Base-by-base conservation (phyloP, 2,113 vertebrate genomes). In the Pipa parva region DNA sequence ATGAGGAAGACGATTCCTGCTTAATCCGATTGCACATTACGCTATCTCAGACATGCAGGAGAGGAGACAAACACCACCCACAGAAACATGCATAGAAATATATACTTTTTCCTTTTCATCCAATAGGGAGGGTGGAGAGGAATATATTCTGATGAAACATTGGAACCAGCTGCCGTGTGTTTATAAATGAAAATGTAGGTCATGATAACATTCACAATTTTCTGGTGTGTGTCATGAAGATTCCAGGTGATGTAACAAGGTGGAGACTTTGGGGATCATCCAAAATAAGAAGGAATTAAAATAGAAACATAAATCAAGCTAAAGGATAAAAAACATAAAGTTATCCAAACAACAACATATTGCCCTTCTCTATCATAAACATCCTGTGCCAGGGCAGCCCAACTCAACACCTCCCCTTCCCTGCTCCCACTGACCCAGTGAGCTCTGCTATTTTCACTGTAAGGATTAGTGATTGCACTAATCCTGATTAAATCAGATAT, bases 361-460 rank as follows among this genome's bases (percentile, higher is more conserved):
- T 42, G n/a, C 17, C 39, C 15, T 18, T 3, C 15, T 42, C 5
- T 42, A 18, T 3, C 15, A 42, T n/a, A n/a, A n/a, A 42, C 17
- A 42, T 42, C 39, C 1, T 6, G 17, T 42, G 7, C 17, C 7
- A 15, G 17, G 39, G 6, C 39, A 42, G 17, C 39, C n/a, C 39
- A n/a, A 17, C 39, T n/a, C 5, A 15, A n/a, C n/a, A n/a, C 17
- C 39, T 42, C 39, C 39, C 58, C 17, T 18, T 4, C n/a, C 25
- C 5, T 60, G 58, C 58, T 60, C 58, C 58, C 39, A 60, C 24
- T 60, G 58, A 60, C 58, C 39, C 37, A 60, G 58, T 60, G 58
- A 60, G 58, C 58, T 60, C 58, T 60, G 39, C 58, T 60, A 46
- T 60, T 60, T 60, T 46, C 58, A 46, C 39, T 46, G 39, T 24